phyloP scores from a whole-genome alignment of 2,797 vertebrate genomes.

The Hypotaenidia philippensis region DNA sequence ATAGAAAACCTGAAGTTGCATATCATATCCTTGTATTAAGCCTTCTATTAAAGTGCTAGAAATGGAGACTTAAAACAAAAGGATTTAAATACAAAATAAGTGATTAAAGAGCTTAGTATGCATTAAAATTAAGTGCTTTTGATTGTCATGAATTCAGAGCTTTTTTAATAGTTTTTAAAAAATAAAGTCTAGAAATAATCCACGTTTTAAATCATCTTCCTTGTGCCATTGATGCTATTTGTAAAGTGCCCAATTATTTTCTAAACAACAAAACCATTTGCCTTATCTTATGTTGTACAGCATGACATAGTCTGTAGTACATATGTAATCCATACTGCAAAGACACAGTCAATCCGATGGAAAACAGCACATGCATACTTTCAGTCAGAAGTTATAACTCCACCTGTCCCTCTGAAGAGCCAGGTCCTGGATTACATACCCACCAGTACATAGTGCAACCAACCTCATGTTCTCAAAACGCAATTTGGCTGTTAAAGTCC shows the following conservation, averaged over 20 bases:
- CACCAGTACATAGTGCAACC: constrained; percentile 69
- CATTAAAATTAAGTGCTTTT: constrained; percentile 72
- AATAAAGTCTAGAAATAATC: constrained; percentile 62
- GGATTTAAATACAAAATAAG: constrained; percentile 65
- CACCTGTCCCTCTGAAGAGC: constrained; percentile 31
- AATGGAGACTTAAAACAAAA: constrained; percentile 71
- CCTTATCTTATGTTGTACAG: constrained; percentile 80
- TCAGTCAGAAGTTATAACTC: constrained; percentile 44
- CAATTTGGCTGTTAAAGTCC: constrained; percentile 29
- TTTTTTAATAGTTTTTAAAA: constrained; percentile 29
- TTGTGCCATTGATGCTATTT: constrained; percentile 64
- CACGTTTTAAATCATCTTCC: constrained; percentile 53
- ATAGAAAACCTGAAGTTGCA: constrained; percentile 75
- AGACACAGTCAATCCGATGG: constrained; percentile 45
- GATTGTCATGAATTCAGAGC: constrained; percentile 54
- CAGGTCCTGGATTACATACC: constrained; percentile 59
- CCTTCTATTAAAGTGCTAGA: constrained; percentile 77
- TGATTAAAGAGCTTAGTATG: constrained; percentile 65
- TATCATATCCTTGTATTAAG: constrained; percentile 77
- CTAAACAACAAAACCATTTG: constrained; percentile 77
- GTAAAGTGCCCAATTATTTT: constrained; percentile 75
- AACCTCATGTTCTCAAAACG: constrained; percentile 37
- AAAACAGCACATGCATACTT: constrained; percentile 57
- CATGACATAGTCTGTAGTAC: constrained; percentile 52
- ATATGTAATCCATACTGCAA: constrained; percentile 59